phyloP scores from a whole-genome alignment of 2,888 invertebrate genomes.

The Meteorus cinctellus region DNA sequence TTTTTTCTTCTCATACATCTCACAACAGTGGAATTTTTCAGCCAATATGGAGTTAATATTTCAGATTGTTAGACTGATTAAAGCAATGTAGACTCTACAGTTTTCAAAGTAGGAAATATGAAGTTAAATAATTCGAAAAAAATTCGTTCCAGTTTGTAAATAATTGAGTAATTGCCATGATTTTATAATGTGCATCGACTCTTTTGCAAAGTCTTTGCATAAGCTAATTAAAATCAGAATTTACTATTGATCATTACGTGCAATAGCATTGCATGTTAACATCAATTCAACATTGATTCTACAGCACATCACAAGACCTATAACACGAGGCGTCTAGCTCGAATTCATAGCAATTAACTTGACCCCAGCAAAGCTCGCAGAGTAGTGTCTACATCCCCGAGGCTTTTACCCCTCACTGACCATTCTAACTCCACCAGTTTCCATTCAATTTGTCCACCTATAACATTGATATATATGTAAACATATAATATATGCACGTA shows the following conservation, averaged over 20 bases:
- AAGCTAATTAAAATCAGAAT: too few species aligned
- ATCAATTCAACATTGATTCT: background rate
- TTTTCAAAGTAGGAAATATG: too few species aligned
- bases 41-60: too few species aligned
- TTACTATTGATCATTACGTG: background rate
- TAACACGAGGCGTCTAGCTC: background rate
- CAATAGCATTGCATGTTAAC: background rate
- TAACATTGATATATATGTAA: background rate
- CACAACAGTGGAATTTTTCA: too few species aligned
- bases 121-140: too few species aligned
- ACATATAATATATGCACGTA: background rate
- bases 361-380: background rate
- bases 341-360: slow-evolving; percentile 18
- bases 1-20: too few species aligned
- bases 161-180: too few species aligned
- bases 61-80: too few species aligned
- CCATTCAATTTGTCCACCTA: background rate
- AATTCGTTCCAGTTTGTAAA: too few species aligned
- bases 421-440: background rate
- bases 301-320: background rate
- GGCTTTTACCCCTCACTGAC: slow-evolving; percentile 20
- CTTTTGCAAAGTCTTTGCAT: too few species aligned
- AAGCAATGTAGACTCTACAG: too few species aligned
- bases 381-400: background rate
- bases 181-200: too few species aligned